Conservation (phyloP, 2,888 invertebrate species). For the Andrena hattorfiana region DNA sequence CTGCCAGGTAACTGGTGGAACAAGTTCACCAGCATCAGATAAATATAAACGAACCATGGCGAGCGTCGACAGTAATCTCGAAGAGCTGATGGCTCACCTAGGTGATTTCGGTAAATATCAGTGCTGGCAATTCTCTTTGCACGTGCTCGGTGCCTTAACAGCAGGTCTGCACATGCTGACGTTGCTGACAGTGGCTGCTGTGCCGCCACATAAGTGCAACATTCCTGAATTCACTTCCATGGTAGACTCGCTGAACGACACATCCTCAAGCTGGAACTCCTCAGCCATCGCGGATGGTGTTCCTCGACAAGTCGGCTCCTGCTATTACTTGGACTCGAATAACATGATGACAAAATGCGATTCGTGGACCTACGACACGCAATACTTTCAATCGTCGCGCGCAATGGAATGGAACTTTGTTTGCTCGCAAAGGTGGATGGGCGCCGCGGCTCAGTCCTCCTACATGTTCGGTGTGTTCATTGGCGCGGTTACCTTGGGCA, state of each 20-base stretch:
- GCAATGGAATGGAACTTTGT: conserved; percentile 94
- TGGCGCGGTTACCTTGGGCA: conserved; percentile 92
- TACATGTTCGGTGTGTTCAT: conserved; percentile 94
- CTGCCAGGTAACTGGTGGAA: background rate
- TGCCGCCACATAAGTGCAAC: conserved; percentile 89
- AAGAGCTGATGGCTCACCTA: conserved; percentile 80
- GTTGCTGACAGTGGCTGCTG: conserved; percentile 92
- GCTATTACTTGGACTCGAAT: conserved; percentile 85
- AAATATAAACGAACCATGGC: conserved; percentile 46
- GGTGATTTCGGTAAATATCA: conserved; percentile 95
- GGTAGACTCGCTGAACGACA: background rate
- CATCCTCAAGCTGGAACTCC: background rate
- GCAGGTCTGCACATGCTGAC: conserved; percentile 94
- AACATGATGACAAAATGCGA: conserved; percentile 85
- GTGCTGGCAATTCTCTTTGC: conserved; percentile 91
- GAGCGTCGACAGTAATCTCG: conserved; percentile 78
- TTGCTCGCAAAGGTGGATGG: conserved; percentile 92
- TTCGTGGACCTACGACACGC: conserved; percentile 90
- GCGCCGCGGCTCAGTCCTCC: conserved; percentile 91
- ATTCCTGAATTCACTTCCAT: conserved; percentile 52
- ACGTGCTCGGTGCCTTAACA: conserved; percentile 91
- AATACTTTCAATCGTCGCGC: conserved; percentile 90
- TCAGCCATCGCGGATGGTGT: conserved; percentile 19
- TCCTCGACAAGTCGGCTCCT: conserved; percentile 86
- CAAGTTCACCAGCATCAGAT: background rate